phyloP scores from a whole-genome alignment of 1,140 invertebrate species.

The Phocides pigmalion region DNA sequence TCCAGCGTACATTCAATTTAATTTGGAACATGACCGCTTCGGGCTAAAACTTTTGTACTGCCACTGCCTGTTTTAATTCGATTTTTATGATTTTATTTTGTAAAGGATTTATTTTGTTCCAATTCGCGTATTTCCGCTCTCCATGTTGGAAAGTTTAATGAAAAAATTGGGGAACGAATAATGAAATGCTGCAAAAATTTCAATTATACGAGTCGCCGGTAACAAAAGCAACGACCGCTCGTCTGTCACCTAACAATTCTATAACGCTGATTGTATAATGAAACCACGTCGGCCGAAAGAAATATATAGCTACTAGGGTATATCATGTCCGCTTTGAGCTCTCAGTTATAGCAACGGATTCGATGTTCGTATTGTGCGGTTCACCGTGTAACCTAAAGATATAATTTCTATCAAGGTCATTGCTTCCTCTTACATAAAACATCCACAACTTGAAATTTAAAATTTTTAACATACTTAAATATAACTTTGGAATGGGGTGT shows the following conservation, averaged over 20 bases:
- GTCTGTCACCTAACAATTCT: neutral
- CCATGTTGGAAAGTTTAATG: slow-evolving; percentile 10
- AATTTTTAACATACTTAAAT: no score
- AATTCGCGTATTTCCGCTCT: slow-evolving; percentile 11
- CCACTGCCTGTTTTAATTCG: slow-evolving; percentile 21
- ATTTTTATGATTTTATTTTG: slow-evolving; percentile 32
- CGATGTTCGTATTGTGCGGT: no score
- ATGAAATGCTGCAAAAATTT: slow-evolving; percentile 1
- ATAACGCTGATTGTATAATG: neutral
- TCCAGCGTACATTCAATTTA: slow-evolving; percentile 25
- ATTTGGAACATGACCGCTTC: slow-evolving; percentile 25
- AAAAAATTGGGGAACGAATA: slow-evolving; percentile 21
- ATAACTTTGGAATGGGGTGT: no score
- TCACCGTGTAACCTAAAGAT: no score
- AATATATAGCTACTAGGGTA: no score
- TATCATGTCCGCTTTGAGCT: no score
- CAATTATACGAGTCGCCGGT: neutral
- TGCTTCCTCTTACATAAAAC: no score
- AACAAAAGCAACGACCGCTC: neutral
- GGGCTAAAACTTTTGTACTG: slow-evolving; percentile 11
- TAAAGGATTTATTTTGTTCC: slow-evolving; percentile 28
- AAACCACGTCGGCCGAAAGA: no score
- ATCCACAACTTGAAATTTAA: no score
- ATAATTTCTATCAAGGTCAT: no score
- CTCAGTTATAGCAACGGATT: no score